A percentile compares a stretch with the other conserved stretches of the same genome.
phyloP scores from a whole-genome alignment of 2,113 vertebrate genomes.

The Cariama cristata region DNA sequence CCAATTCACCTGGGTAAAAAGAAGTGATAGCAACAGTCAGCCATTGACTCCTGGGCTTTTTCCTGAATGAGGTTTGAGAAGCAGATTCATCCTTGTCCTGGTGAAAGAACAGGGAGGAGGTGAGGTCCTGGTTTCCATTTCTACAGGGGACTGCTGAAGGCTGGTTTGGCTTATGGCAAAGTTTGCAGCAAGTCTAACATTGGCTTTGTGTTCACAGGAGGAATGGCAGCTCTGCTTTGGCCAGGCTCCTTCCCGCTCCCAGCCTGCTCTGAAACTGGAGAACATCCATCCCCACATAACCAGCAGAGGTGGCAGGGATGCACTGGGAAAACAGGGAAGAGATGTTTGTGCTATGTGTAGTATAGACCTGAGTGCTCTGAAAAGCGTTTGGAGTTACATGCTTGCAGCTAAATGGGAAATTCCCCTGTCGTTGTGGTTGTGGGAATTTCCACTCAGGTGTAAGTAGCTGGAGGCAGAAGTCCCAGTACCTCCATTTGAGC shows the following conservation, averaged over 20 bases:
- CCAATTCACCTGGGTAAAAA: background rate
- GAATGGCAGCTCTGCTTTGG: background rate
- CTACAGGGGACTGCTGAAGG: background rate
- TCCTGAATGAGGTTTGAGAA: background rate
- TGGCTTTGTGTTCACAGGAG: background rate
- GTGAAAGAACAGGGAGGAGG: background rate
- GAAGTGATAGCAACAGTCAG: background rate
- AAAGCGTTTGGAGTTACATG: background rate
- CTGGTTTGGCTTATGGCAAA: background rate
- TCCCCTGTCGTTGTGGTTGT: rapidly evolving
- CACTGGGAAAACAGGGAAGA: background rate
- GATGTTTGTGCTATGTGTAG: background rate
- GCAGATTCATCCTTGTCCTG: background rate
- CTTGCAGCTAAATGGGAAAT: background rate
- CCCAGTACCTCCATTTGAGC: background rate
- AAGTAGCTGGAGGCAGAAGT: background rate
- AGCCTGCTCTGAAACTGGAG: background rate
- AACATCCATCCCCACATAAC: background rate
- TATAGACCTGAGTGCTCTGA: background rate
- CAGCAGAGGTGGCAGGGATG: background rate
- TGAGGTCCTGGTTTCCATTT: background rate
- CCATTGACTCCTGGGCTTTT: background rate
- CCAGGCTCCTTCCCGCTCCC: background rate
- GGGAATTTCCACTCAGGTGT: background rate
- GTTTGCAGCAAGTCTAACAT: background rate